Evolutionary conservation across 2,888 invertebrate species (phyloP).

Genomic region (Calameuta filiformis): DNA sequence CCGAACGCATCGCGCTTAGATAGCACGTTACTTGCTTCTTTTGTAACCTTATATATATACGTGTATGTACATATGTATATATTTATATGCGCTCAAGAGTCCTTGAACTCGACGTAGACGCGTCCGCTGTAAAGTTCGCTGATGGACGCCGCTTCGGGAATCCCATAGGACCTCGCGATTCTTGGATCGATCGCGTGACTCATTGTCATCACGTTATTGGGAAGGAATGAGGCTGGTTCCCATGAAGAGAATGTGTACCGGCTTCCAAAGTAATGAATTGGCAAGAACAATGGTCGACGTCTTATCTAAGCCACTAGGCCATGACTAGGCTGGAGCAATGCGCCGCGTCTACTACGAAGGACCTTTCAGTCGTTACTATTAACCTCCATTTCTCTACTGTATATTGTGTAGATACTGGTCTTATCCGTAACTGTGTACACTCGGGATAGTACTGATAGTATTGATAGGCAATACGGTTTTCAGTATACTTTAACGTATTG

Average conservation of each 20-base stretch:
- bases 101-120: not conserved
- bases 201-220: not conserved
- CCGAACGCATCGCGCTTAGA: not conserved
- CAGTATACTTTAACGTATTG: not conserved
- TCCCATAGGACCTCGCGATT: not conserved
- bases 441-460: not conserved
- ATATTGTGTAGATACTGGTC: not conserved
- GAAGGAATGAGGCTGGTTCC: not conserved
- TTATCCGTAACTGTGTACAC: not conserved
- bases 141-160: not conserved
- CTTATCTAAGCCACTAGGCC: conserved; percentile 20
- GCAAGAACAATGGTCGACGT: conserved; percentile 25
- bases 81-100: not conserved
- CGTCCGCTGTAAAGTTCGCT: not conserved
- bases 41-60: not conserved
- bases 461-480: not conserved
- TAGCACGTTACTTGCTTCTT: not conserved
- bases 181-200: not conserved
- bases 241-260: not conserved
- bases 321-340: conserved; percentile 9
- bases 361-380: not conserved
- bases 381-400: not conserved
- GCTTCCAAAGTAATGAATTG: conserved; percentile 23
- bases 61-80: not conserved
- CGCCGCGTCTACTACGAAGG: not conserved